Percentiles rank a stretch among this genome's conserved stretches.
These are phyloP conservation scores for Augiades crinisus DNA, from an alignment of 2,888 invertebrate genomes.

Conservation along the genomic window DNA sequence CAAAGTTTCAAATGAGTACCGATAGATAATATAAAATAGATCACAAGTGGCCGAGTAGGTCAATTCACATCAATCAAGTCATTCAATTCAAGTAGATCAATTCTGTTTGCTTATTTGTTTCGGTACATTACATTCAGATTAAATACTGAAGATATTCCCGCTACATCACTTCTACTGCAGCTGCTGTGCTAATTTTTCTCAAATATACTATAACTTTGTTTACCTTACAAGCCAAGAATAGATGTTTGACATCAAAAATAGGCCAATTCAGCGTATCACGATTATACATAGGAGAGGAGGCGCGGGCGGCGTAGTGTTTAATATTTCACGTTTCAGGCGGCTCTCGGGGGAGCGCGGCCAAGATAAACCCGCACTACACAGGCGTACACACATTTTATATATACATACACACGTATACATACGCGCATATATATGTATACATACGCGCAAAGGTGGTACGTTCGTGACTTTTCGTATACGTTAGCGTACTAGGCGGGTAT, in stretches of 20 bases:
- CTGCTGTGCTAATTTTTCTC: no score
- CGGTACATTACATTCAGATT: no score
- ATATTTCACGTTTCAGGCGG: slow-evolving; percentile 57
- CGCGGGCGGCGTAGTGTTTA: slow-evolving; percentile 51
- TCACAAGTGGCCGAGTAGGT: no score
- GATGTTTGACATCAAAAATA: not conserved
- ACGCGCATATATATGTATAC: not conserved
- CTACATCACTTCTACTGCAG: no score
- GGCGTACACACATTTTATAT: not conserved
- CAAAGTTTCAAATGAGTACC: no score
- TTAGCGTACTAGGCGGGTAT: not conserved
- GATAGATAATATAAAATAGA: no score
- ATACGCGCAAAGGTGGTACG: not conserved
- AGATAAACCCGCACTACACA: slow-evolving; percentile 40
- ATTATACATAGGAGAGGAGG: slow-evolving; percentile 36
- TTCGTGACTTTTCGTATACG: not conserved
- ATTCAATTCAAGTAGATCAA: no score
- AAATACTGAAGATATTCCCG: no score
- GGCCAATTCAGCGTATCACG: slow-evolving; percentile 34
- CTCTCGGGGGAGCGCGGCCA: slow-evolving; percentile 60
- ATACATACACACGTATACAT: not conserved
- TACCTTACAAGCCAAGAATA: no score
- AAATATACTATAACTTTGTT: no score
- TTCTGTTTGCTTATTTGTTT: no score
- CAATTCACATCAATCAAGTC: no score